phyloP scores from a whole-genome alignment of 2,888 invertebrate genomes.

The Neoascia interrupta region DNA sequence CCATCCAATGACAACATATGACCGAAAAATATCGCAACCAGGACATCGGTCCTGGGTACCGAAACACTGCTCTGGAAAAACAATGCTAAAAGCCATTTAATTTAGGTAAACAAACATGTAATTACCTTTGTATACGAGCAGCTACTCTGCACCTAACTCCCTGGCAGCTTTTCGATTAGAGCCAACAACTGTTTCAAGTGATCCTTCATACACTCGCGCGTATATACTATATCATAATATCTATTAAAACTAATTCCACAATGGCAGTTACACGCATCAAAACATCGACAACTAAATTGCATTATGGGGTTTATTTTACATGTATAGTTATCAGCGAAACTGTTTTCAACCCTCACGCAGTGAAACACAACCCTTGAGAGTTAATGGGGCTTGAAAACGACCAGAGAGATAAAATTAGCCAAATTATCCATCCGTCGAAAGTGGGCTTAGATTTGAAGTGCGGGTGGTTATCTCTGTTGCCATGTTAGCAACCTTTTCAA shows the following conservation, averaged over 20 bases:
- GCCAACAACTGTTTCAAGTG: conserved; percentile 32
- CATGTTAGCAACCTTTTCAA: conserved; percentile 50
- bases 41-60: background rate
- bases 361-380: conserved; percentile 41
- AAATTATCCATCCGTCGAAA: conserved; percentile 49
- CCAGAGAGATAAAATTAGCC: conserved; percentile 55
- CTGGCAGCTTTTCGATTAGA: conserved; percentile 23
- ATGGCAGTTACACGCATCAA: conserved; percentile 47
- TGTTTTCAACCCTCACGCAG: background rate
- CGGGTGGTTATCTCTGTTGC: conserved; percentile 14
- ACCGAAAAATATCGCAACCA: conserved; percentile 21
- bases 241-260: conserved; percentile 46
- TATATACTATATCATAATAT: no score
- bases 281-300: conserved; percentile 24
- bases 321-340: conserved; percentile 26
- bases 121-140: conserved; percentile 42
- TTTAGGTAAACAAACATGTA: conserved; percentile 67
- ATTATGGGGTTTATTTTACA: conserved; percentile 25
- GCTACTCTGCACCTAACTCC: conserved; percentile 11
- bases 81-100: conserved; percentile 57
- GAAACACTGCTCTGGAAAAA: background rate
- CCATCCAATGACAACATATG: conserved; percentile 38
- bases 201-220: conserved; percentile 61
- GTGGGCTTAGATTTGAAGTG: conserved; percentile 15
- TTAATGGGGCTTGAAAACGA: conserved; percentile 60